Base-by-base conservation (phyloP, 2,888 invertebrate genomes). In the Osmoderma eremita region DNA sequence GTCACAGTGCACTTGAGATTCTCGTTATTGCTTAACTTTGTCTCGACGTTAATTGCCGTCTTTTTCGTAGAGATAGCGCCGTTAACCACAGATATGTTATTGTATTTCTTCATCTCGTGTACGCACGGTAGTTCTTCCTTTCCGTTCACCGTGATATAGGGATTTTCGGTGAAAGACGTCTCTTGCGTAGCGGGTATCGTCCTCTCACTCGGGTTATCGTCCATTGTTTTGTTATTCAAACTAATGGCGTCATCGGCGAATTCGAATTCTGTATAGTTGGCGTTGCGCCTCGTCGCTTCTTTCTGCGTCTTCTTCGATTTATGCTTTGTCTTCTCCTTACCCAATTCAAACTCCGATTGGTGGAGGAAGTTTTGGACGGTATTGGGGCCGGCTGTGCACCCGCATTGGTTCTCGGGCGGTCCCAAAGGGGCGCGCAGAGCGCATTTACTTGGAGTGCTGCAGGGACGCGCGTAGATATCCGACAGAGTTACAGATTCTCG, bases 91-190 rank as follows among this genome's bases (percentile, higher is more conserved):
- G 74, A 72, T 69, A 75, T 73, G 70, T 69, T 73, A 68, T 73
- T 78, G 71, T 80, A 78, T 54, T 78, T 79, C 45, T 79, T 76
- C 63, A 79, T 79, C 71, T 83, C 82, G 73, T 84, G 82, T 36
- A 79, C 79, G 64, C 86, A 85, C 0, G 91, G 90, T 73, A 90
- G 80, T 81, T 91, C 92, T 79, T 91, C 91, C 77, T 87, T 88
- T 12, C 91, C 91, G 73, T 90, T 87, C 30, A 88, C 89, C 20
- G 84, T 85, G 18, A 87, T 84, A 84, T 78, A 81, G 82, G 83
- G 83, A 83, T 84, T 84, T 84, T 86, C 78, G 80, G 76, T 80
- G 4, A 71, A 70, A 6, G 67, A 70, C 1, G 75, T 73, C 13
- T 73, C 73, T 62, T 77, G 72, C 36, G 74, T 73, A 6, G 30